Evolutionary conservation across 2,797 vertebrate species (phyloP).

Genomic region (Acipenser ruthenus): DNA sequence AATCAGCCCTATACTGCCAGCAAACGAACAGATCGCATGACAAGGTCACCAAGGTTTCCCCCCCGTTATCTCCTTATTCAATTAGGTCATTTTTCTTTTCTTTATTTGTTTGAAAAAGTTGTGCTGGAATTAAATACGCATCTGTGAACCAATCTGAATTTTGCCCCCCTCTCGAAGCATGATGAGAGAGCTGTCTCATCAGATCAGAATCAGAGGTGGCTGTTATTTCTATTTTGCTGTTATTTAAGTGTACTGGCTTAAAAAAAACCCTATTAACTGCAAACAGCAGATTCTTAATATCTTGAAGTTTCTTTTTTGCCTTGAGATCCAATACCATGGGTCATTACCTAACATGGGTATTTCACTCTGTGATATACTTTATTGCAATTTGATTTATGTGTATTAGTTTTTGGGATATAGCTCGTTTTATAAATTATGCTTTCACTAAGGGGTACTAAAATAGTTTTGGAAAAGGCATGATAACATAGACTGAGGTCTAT

Average conservation of each 20-base stretch:
- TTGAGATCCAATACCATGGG: slow-evolving; percentile 14
- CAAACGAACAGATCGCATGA: too few relatives aligned
- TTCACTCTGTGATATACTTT: slow-evolving; percentile 12
- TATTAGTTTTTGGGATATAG: slow-evolving; percentile 5
- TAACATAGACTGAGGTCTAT: slow-evolving; percentile 1
- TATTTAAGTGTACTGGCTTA: too few relatives aligned
- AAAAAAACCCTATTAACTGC: too few relatives aligned
- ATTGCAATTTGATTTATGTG: slow-evolving; percentile 7
- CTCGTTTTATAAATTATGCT: slow-evolving; percentile 8
- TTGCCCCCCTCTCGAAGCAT: neutral
- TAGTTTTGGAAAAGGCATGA: slow-evolving; percentile 6
- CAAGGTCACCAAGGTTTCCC: too few relatives aligned
- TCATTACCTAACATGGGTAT: slow-evolving; percentile 14
- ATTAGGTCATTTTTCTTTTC: too few relatives aligned
- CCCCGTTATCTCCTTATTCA: too few relatives aligned
- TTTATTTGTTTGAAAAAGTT: too few relatives aligned
- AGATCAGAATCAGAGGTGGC: neutral
- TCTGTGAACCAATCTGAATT: neutral
- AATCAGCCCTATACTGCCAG: too few relatives aligned
- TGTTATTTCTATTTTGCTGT: too few relatives aligned
- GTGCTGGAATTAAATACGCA: too few relatives aligned
- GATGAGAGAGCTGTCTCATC: neutral
- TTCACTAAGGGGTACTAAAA: neutral
- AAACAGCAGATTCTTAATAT: too few relatives aligned
- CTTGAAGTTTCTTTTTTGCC: slow-evolving; percentile 1